A percentile compares a stretch with the other conserved stretches of the same genome.
Conservation (phyloP, 2,888 invertebrate species). For the Clostera curtula region DNA sequence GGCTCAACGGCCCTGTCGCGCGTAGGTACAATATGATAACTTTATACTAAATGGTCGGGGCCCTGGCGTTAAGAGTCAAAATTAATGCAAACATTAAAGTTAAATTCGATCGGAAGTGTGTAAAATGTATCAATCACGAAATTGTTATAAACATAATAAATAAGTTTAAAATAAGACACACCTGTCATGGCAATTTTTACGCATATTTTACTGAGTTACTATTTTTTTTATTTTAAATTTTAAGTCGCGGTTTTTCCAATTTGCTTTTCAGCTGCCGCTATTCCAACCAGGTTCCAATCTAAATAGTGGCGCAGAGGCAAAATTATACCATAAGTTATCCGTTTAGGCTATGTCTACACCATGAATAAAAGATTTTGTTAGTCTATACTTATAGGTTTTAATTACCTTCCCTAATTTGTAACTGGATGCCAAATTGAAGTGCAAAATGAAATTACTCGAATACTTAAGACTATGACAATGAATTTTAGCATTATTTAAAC, state of each 20-base stretch:
- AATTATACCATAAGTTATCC: conserved; percentile 45
- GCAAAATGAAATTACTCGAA: conserved; percentile 69
- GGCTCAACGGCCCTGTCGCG: conserved; percentile 16
- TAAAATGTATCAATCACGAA: conserved; percentile 20
- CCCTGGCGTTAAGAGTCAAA: conserved; percentile 27
- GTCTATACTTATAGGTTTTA: conserved; percentile 52
- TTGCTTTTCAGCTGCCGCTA: conserved; percentile 32
- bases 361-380: conserved; percentile 61
- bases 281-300: conserved; percentile 24
- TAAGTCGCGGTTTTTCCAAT: conserved; percentile 13
- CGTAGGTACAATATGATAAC: conserved; percentile 39
- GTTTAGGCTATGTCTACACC: conserved; percentile 62
- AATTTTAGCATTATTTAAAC: conserved; percentile 66
- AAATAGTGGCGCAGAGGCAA: conserved; percentile 41
- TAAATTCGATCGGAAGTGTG: conserved; percentile 18
- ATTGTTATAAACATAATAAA: conserved; percentile 9
- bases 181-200: too few relatives aligned
- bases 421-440: conserved; percentile 65
- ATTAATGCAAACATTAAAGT: conserved; percentile 20
- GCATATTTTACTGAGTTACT: too few relatives aligned
- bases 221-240: too few relatives aligned
- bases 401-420: conserved; percentile 60
- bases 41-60: conserved; percentile 40
- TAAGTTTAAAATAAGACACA: conserved; percentile 11
- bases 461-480: conserved; percentile 73